These are phyloP conservation scores for Tribolium castaneum DNA, from an alignment of 1,140 invertebrate species.

Conservation along the genomic window DNA sequence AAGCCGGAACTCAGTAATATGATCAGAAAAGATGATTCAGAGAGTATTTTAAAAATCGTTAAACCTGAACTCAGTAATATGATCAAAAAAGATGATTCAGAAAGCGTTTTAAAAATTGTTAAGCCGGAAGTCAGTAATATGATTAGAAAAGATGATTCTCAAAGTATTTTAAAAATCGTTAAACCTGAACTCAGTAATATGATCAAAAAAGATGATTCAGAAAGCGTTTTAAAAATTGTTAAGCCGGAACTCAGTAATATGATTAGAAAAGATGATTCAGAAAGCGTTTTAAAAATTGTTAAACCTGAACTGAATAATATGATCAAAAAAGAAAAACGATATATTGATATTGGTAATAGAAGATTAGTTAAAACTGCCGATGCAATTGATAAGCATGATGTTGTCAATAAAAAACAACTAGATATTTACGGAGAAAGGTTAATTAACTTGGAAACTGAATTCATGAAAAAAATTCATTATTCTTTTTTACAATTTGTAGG, in stretches of 20 bases:
- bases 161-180: constrained; percentile 38
- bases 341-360: no score
- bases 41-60: no score
- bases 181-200: constrained; percentile 41
- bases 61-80: constrained; percentile 21
- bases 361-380: no score
- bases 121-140: not conserved
- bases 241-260: constrained; percentile 2
- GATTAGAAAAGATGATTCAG: not conserved
- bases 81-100: constrained; percentile 38
- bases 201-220: constrained; percentile 39
- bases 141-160: not conserved
- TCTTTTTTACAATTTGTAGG: no score
- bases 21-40: not conserved
- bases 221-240: constrained; percentile 41
- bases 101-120: constrained; percentile 39
- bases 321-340: not conserved
- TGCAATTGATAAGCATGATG: no score
- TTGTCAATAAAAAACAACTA: no score
- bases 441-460: no score
- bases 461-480: no score
- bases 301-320: not conserved
- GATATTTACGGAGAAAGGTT: no score
- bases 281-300: constrained; percentile 1
- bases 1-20: not conserved